These are phyloP conservation scores for Rapana venosa DNA, from an alignment of 2,888 invertebrate species.

Conservation along the genomic window DNA sequence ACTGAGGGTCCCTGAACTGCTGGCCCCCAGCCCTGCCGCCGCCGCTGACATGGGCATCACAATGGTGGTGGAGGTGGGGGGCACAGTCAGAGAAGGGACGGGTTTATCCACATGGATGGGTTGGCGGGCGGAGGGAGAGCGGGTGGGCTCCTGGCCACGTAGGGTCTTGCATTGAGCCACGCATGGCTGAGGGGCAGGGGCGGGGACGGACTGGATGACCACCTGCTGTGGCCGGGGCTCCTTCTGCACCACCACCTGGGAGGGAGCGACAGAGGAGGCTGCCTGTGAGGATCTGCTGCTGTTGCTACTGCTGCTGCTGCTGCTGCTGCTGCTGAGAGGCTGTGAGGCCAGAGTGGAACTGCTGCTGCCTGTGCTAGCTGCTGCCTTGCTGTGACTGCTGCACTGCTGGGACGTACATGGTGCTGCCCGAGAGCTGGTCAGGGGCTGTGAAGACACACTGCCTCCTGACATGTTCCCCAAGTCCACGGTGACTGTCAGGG, in stretches of 20 bases:
- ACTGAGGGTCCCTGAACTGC: not conserved
- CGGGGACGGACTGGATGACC: conserved; percentile 19
- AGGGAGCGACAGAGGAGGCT: not conserved
- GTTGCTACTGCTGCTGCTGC: no score
- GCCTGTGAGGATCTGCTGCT: conserved; percentile 4
- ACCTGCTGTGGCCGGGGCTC: not conserved
- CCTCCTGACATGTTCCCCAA: conserved; percentile 37
- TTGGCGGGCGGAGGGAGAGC: not conserved
- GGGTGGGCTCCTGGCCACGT: not conserved
- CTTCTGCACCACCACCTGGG: conserved; percentile 28
- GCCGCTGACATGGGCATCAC: not conserved
- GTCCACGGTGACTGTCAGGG: conserved; percentile 12
- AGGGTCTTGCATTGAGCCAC: no score
- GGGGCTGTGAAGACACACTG: not conserved
- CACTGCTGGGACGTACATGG: not conserved
- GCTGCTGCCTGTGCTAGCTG: conserved; percentile 27
- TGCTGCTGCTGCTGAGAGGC: not conserved
- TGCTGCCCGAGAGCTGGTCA: not conserved
- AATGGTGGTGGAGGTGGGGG: not conserved
- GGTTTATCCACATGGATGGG: not conserved
- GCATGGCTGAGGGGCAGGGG: not conserved
- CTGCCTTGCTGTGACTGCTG: conserved; percentile 10
- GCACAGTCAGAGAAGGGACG: not conserved
- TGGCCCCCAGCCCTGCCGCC: not conserved
- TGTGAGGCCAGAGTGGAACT: not conserved